Evolutionary conservation across 2,888 invertebrate genomes (phyloP).

Genomic region (Bombylius major): DNA sequence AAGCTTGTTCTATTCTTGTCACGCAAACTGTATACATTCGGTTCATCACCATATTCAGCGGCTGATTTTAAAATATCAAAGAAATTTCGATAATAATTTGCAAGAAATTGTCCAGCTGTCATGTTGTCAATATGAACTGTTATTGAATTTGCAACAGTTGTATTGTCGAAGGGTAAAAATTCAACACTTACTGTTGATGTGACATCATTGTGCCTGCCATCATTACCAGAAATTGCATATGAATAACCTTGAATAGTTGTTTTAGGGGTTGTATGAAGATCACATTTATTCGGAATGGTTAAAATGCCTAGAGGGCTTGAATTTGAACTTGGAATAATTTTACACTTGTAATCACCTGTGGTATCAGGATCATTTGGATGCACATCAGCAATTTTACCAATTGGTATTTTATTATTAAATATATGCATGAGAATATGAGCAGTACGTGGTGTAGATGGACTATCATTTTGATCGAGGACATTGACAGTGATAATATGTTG

Average conservation of each 20-base stretch:
- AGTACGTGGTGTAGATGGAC: slow-evolving; percentile 71
- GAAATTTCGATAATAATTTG: slow-evolving; percentile 60
- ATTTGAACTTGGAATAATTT: slow-evolving; percentile 53
- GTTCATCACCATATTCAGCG: slow-evolving; percentile 49
- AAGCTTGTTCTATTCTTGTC: slow-evolving; percentile 42
- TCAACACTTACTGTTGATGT: slow-evolving; percentile 75
- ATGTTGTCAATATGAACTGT: slow-evolving; percentile 62
- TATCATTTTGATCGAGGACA: slow-evolving; percentile 81
- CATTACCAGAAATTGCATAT: slow-evolving; percentile 73
- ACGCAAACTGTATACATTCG: slow-evolving; percentile 61
- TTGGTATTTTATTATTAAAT: slow-evolving; percentile 60
- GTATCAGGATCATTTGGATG: slow-evolving; percentile 85
- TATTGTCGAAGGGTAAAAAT: slow-evolving; percentile 66
- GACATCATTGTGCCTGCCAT: slow-evolving; percentile 78
- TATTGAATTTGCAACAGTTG: slow-evolving; percentile 70
- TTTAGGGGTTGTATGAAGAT: slow-evolving; percentile 60
- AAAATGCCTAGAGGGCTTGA: slow-evolving; percentile 42
- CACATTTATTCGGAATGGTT: slow-evolving; percentile 63
- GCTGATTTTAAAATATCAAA: slow-evolving; percentile 56
- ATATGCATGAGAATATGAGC: slow-evolving; percentile 68
- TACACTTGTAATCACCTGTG: slow-evolving; percentile 81
- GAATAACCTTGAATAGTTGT: slow-evolving; percentile 62
- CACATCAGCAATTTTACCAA: slow-evolving; percentile 79
- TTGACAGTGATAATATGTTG: slow-evolving; percentile 63
- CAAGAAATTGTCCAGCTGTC: slow-evolving; percentile 62